Percentiles rank a stretch among this genome's conserved stretches.
phyloP scores from a whole-genome alignment of 2,888 invertebrate species.

The Protonemura montana region DNA sequence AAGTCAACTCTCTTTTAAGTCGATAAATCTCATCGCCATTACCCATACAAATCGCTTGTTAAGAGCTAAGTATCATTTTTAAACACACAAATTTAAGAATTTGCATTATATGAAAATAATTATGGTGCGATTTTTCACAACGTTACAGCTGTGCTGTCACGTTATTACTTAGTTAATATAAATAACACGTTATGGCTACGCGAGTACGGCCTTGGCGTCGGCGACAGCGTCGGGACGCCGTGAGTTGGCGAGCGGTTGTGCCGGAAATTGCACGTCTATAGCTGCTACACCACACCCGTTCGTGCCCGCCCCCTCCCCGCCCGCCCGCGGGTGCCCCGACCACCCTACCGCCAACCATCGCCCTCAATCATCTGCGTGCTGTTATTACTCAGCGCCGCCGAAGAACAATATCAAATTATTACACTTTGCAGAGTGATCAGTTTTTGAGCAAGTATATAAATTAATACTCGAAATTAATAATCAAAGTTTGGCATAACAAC shows the following conservation, averaged over 20 bases:
- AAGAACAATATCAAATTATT: slow-evolving; percentile 16
- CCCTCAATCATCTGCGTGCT: slow-evolving; percentile 21
- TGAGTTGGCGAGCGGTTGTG: slow-evolving; percentile 12
- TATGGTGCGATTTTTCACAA: background rate
- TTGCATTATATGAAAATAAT: background rate
- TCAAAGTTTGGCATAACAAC: background rate
- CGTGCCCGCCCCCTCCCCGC: slow-evolving; percentile 18
- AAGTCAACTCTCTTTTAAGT: too few species aligned
- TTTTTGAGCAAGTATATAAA: slow-evolving; percentile 21
- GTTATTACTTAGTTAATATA: slow-evolving; percentile 28
- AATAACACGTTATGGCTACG: slow-evolving; percentile 8
- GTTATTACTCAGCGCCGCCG: background rate
- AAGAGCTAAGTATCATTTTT: background rate
- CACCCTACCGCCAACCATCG: background rate
- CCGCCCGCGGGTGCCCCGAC: background rate
- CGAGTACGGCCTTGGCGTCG: background rate
- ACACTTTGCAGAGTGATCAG: slow-evolving; percentile 24
- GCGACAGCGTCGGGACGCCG: background rate
- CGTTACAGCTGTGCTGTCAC: background rate
- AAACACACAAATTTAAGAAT: background rate
- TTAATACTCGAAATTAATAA: background rate
- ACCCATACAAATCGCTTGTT: too few species aligned
- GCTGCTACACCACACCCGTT: slow-evolving; percentile 41
- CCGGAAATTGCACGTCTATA: slow-evolving; percentile 40
- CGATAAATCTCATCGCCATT: too few species aligned